Evolutionary conservation across 2,797 vertebrate genomes (phyloP).

Genomic region (Neopelma chrysocephalum): DNA sequence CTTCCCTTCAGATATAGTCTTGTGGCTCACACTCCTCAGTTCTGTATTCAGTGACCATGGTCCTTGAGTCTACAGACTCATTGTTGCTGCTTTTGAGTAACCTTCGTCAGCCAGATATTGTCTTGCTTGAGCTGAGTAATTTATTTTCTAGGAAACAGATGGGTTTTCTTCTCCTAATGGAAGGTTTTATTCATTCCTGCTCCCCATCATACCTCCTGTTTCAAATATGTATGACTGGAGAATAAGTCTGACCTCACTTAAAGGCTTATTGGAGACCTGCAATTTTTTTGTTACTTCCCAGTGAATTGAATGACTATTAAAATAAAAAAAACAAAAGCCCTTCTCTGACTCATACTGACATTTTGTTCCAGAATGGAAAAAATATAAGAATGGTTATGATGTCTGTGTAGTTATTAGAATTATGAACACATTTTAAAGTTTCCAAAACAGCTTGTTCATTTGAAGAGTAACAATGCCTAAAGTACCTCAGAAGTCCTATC

Average conservation of each 20-base stretch:
- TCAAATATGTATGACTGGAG: not conserved
- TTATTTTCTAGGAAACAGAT: not conserved
- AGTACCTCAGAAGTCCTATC: not conserved
- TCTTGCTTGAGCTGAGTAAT: not conserved
- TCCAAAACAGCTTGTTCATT: not conserved
- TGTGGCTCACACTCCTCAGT: not conserved
- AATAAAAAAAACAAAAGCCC: not conserved
- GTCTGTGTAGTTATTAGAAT: not conserved
- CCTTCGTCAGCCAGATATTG: not conserved
- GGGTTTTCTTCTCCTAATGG: not conserved
- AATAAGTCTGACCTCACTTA: not conserved
- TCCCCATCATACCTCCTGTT: not conserved
- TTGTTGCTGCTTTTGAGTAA: not conserved
- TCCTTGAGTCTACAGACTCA: not conserved
- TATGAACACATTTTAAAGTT: not conserved
- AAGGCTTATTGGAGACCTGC: not conserved
- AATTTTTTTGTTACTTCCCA: not conserved
- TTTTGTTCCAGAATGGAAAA: not conserved
- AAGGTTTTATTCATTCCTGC: not conserved
- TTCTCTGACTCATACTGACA: not conserved
- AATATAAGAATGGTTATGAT: not conserved
- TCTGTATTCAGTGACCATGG: not conserved
- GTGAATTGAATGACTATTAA: not conserved
- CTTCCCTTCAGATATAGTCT: not conserved
- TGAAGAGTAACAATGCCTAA: not conserved